These are phyloP conservation scores for Solenopsis fugax DNA, from an alignment of 1,140 invertebrate genomes.

Conservation along the genomic window DNA sequence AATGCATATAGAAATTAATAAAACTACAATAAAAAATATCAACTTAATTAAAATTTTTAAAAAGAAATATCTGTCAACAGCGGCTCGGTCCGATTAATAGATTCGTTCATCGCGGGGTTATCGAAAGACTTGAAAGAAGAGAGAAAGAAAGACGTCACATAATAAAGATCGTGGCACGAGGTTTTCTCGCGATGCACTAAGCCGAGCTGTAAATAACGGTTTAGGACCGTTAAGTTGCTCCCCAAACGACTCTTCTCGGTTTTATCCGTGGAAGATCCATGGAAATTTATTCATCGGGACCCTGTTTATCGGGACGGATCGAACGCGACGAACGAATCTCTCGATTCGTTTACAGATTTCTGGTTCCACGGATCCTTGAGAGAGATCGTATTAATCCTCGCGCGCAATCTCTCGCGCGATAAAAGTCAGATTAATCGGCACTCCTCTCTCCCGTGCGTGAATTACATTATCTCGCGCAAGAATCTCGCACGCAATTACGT, in stretches of 20 bases:
- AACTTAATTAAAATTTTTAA: neutral
- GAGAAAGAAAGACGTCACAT: neutral
- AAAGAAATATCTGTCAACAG: slow-evolving; percentile 3
- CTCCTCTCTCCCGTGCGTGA: neutral
- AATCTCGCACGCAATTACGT: neutral
- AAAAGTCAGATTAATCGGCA: neutral
- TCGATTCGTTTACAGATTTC: slow-evolving; percentile 11
- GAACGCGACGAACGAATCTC: too few species aligned
- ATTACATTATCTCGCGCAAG: neutral
- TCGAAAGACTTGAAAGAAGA: neutral
- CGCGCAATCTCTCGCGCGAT: neutral
- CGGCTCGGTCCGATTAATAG: slow-evolving; percentile 13
- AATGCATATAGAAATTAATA: neutral
- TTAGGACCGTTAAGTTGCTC: slow-evolving; percentile 12
- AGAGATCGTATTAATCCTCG: neutral
- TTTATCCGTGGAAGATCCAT: slow-evolving; percentile 20
- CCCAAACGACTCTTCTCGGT: neutral
- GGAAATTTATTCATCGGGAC: slow-evolving; percentile 42
- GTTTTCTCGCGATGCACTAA: slow-evolving; percentile 21
- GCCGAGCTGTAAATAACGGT: slow-evolving; percentile 29
- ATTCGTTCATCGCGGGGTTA: slow-evolving; percentile 40
- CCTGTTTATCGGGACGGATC: slow-evolving; percentile 3
- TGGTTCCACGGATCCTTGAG: neutral
- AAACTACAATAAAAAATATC: neutral
- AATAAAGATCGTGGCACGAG: slow-evolving; percentile 21